Evolutionary conservation across 2,797 vertebrate genomes (phyloP).

Genomic region (Periparus ater): DNA sequence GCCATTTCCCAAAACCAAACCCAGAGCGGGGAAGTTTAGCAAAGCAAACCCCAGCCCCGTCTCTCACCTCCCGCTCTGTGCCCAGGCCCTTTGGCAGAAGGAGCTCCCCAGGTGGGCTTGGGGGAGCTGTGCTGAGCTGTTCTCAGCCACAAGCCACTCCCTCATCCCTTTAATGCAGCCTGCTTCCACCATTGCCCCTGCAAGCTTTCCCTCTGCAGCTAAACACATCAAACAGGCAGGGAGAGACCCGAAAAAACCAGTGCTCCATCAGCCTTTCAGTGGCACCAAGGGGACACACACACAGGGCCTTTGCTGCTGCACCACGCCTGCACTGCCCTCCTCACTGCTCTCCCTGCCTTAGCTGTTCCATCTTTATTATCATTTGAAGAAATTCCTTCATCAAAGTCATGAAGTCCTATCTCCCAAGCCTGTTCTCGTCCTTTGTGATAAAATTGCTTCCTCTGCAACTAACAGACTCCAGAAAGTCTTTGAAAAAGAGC

Average conservation of each 20-base stretch:
- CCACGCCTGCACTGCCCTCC: not conserved
- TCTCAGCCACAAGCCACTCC: not conserved
- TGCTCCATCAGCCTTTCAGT: not conserved
- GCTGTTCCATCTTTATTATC: not conserved
- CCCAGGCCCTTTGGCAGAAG: accelerated
- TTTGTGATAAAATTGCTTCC: not conserved
- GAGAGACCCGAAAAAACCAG: not conserved
- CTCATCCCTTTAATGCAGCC: not conserved
- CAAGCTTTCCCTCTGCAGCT: not conserved
- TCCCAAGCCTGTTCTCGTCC: not conserved
- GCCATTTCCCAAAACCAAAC: not conserved
- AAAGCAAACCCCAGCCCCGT: not conserved
- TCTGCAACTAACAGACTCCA: not conserved
- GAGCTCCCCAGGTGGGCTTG: not conserved
- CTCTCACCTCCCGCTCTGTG: not conserved
- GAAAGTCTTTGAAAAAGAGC: not conserved
- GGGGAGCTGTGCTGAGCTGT: not conserved
- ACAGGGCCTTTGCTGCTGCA: not conserved
- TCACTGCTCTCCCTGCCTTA: not conserved
- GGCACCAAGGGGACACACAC: not conserved
- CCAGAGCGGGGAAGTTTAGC: not conserved
- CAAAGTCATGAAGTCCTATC: not conserved
- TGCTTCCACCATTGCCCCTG: not conserved
- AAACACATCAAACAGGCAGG: not conserved
- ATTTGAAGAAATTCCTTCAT: not conserved